A percentile compares a stretch with the other conserved stretches of the same genome.
These are phyloP conservation scores for Priapulus caudatus DNA, from an alignment of 2,888 invertebrate species.

Conservation along the genomic window DNA sequence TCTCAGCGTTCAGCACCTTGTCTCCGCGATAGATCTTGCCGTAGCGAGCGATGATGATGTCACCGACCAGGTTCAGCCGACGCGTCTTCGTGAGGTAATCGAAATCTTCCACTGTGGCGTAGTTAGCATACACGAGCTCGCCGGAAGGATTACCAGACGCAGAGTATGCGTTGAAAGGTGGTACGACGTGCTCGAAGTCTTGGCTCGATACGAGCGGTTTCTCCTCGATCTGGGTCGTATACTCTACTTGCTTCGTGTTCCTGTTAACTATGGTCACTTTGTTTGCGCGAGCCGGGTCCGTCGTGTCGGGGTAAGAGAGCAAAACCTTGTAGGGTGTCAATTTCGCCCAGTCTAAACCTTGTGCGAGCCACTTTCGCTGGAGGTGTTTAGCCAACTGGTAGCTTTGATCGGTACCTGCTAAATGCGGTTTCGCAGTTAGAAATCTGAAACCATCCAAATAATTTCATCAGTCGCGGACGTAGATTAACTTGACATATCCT, in stretches of 20 bases:
- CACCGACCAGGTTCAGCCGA: slow-evolving; percentile 27
- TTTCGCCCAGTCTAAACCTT: slow-evolving; percentile 1
- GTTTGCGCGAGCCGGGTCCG: neutral
- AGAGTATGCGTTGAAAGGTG: neutral
- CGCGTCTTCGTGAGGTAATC: slow-evolving; percentile 21
- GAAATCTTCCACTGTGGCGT: slow-evolving; percentile 37
- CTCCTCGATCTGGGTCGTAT: neutral
- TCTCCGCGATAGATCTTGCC: slow-evolving; percentile 39
- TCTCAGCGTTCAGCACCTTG: slow-evolving; percentile 35
- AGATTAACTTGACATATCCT: too few species aligned
- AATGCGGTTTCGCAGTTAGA: neutral
- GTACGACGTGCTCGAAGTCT: neutral
- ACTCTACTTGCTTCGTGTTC: too few species aligned
- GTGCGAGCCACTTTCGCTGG: neutral
- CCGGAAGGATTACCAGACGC: neutral
- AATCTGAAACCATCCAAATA: too few species aligned
- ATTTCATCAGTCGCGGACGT: too few species aligned
- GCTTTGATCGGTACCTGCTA: neutral
- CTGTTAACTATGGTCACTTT: too few species aligned
- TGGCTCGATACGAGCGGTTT: neutral
- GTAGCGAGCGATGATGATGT: slow-evolving; percentile 38
- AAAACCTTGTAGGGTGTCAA: neutral
- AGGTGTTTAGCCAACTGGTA: neutral
- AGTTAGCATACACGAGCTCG: slow-evolving; percentile 37
- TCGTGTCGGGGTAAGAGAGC: neutral